Base-by-base conservation (phyloP, 1,140 invertebrate genomes). In the Bemisia tabaci region DNA sequence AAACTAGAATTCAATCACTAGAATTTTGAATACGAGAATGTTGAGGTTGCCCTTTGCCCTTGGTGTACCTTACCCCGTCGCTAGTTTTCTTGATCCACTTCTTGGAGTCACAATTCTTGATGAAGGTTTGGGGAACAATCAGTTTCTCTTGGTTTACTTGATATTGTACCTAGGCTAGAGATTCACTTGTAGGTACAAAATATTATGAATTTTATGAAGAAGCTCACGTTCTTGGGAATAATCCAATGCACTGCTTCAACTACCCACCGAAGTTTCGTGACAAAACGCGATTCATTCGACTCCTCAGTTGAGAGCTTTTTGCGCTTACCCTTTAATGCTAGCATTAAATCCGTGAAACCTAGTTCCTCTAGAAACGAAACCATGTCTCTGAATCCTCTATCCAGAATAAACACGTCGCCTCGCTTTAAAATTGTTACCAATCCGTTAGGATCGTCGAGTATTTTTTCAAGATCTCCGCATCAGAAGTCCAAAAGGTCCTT, bases 161-260 rank as follows among this genome's bases (percentile, higher is more conserved):
- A n/a, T n/a, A n/a, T n/a, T n/a, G n/a, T n/a, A n/a, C n/a, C n/a
- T n/a, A n/a, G n/a, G n/a, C n/a, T n/a, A n/a, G n/a, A n/a, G n/a
- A n/a, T n/a, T n/a, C n/a, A n/a, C n/a, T n/a, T n/a, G n/a, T n/a
- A n/a, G n/a, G n/a, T 9, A 17, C 33, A 48, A 9, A 9, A 9
- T 48, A 48, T 48, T 48, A 48, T 48, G 5, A 9, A 48, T 48
- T 48, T 48, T 48, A 17, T 48, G 33, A 17, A 48, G 33, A 48
- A 74, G 66, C 11, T 63, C 48, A 68, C 69, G 73, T 63, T 73
- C 75, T 68, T 74, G 62, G 62, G 65, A 17, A 74, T 65, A n/a
- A 70, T 65, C 0, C 75, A 75, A 68, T 77, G 76, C 11, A 74
- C 71, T 17, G 74, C 69, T 73, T 79, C 75, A 17, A 79, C 73